phyloP scores from a whole-genome alignment of 2,797 vertebrate species.

The Pseudochromis fuscus region DNA sequence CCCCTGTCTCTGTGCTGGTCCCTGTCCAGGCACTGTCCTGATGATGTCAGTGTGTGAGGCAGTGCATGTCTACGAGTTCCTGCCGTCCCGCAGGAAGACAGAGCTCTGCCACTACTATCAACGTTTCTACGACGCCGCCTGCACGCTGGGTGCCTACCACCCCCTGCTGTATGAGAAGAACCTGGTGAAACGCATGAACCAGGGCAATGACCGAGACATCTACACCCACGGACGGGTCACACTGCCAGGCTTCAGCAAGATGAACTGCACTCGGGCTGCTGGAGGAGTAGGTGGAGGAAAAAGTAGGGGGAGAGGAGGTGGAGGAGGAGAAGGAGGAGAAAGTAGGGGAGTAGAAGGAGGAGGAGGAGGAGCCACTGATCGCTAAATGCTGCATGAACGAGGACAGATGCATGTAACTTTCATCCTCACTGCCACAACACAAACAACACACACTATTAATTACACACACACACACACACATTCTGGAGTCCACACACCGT shows the following conservation, averaged over 20 bases:
- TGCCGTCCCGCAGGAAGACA: conserved; percentile 85
- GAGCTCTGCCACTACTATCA: conserved; percentile 89
- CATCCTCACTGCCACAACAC: conserved; percentile 38
- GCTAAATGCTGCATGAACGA: conserved; percentile 53
- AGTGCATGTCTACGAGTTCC: conserved; percentile 88
- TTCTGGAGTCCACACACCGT: conserved; percentile 9
- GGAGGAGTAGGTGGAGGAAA: neutral
- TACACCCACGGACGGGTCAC: conserved; percentile 81
- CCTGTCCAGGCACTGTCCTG: conserved; percentile 81
- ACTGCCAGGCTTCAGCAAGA: conserved; percentile 79
- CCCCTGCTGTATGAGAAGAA: conserved; percentile 89
- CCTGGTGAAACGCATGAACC: conserved; percentile 88
- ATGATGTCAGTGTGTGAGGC: conserved; percentile 88
- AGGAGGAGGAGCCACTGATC: neutral
- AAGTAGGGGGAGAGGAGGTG: conserved; percentile 11
- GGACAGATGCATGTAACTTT: conserved; percentile 46
- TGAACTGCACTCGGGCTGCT: conserved; percentile 76
- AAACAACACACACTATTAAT: conserved; percentile 10
- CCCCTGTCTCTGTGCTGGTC: too few relatives aligned
- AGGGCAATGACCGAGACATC: conserved; percentile 80
- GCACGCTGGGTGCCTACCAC: conserved; percentile 88
- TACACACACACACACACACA: conserved; percentile 2
- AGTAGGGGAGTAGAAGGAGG: conserved; percentile 1
- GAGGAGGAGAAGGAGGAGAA: neutral
- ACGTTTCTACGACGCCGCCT: conserved; percentile 84